A percentile compares a stretch with the other conserved stretches of the same genome.
Evolutionary conservation across 2,113 vertebrate genomes (phyloP).

Genomic region (Cyprinodon brontotheroides): DNA sequence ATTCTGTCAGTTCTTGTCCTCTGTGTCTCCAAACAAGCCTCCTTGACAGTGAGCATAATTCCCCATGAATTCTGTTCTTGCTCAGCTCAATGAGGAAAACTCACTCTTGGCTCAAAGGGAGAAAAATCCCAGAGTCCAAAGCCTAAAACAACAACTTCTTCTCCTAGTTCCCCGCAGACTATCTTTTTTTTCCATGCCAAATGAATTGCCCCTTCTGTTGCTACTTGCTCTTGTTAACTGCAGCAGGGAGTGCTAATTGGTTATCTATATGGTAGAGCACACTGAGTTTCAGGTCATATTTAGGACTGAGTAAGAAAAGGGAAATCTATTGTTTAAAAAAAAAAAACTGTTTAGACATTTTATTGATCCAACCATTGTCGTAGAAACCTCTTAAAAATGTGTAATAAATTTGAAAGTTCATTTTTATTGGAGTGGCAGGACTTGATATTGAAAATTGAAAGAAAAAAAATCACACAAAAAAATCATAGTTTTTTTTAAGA

Average conservation of each 20-base stretch:
- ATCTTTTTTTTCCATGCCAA: slow-evolving; percentile 57
- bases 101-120: slow-evolving; percentile 54
- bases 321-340: neutral
- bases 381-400: neutral
- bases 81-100: slow-evolving; percentile 49
- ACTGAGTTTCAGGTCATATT: slow-evolving; percentile 29
- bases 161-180: slow-evolving; percentile 50
- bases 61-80: slow-evolving; percentile 50
- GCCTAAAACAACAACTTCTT: slow-evolving; percentile 46
- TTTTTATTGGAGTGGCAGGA: neutral
- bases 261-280: slow-evolving; percentile 58
- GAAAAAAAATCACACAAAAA: neutral
- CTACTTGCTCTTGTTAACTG: slow-evolving; percentile 56
- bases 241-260: slow-evolving; percentile 50
- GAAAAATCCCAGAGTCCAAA: slow-evolving; percentile 58
- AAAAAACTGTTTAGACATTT: neutral
- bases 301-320: neutral
- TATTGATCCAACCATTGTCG: neutral
- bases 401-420: neutral
- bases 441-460: neutral
- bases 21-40: slow-evolving; percentile 37
- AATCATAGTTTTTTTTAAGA: neutral
- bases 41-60: slow-evolving; percentile 61
- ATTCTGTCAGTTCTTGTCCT: slow-evolving; percentile 49
- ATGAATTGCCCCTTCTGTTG: slow-evolving; percentile 54